These are phyloP conservation scores for Cerastoderma edule DNA, from an alignment of 2,888 invertebrate species.

Conservation along the genomic window DNA sequence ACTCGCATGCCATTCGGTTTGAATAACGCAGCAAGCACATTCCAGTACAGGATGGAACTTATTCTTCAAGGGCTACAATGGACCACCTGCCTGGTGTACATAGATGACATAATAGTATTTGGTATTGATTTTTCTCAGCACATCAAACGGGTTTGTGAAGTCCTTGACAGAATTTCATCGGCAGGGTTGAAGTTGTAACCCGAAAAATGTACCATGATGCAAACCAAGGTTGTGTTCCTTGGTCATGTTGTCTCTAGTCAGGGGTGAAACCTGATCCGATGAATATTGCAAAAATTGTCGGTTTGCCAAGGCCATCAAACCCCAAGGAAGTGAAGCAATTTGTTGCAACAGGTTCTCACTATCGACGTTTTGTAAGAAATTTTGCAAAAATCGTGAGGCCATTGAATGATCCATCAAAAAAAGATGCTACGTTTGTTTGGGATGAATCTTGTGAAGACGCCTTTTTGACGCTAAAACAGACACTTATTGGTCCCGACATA, in stretches of 20 bases:
- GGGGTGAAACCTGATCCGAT: conserved; percentile 28
- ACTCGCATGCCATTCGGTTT: conserved; percentile 33
- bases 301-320: conserved; percentile 26
- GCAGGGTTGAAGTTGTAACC: conserved; percentile 35
- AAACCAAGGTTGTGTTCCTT: conserved; percentile 31
- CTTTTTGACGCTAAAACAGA: neutral
- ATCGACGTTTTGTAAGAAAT: conserved; percentile 27
- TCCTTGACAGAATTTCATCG: conserved; percentile 22
- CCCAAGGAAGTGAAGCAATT: conserved; percentile 30
- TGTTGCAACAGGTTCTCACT: conserved; percentile 27
- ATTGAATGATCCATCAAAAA: conserved; percentile 24
- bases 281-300: conserved; percentile 28
- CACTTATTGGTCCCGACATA: conserved; percentile 17
- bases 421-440: conserved; percentile 25
- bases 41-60: conserved; percentile 34
- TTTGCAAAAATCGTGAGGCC: conserved; percentile 32
- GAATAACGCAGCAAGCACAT: conserved; percentile 27
- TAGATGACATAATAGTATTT: conserved; percentile 34
- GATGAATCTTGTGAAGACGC: conserved; percentile 5
- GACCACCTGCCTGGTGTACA: conserved; percentile 36
- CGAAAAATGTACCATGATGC: conserved; percentile 27
- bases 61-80: conserved; percentile 36
- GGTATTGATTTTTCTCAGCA: conserved; percentile 24
- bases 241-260: conserved; percentile 36
- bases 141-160: conserved; percentile 26